Conservation (phyloP, 1,140 invertebrate species). For the Neodiprion pinetum region DNA sequence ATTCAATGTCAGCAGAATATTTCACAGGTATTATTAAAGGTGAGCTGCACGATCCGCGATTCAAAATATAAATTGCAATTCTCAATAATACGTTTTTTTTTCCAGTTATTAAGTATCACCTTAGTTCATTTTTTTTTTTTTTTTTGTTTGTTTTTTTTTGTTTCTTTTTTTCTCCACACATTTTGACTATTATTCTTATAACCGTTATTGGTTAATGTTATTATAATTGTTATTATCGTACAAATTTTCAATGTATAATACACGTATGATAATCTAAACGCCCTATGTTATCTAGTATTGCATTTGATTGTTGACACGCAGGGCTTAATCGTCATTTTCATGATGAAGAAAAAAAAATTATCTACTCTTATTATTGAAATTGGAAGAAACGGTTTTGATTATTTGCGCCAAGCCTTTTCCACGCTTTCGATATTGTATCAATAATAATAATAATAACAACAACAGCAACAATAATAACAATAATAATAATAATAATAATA, state of each 20-base stretch:
- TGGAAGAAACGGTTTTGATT: constrained; percentile 1
- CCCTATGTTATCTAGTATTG: constrained; percentile 29
- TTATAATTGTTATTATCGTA: no score
- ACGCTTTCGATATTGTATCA: not conserved
- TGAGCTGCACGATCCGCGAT: no score
- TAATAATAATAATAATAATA: not conserved
- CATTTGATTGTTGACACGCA: constrained; percentile 51
- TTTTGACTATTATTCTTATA: no score
- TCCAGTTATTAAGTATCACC: no score
- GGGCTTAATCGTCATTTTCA: not conserved
- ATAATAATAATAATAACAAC: not conserved
- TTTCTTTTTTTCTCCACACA: no score
- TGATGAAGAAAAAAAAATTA: not conserved
- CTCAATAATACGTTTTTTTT: no score
- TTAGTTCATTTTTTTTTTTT: no score
- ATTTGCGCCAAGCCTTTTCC: not conserved
- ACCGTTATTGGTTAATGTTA: no score
- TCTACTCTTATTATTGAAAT: not conserved
- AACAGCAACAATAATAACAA: not conserved
- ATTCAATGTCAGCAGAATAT: not conserved
- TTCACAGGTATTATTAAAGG: no score
- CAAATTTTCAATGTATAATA: not conserved
- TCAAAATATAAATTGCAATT: no score
- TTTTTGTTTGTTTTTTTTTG: no score
- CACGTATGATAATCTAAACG: constrained; percentile 23